Evolutionary conservation across 2,113 vertebrate species (phyloP), one percentile per base, ranked within the genome.

Genomic region (Phalacrocorax aristotelis): DNA sequence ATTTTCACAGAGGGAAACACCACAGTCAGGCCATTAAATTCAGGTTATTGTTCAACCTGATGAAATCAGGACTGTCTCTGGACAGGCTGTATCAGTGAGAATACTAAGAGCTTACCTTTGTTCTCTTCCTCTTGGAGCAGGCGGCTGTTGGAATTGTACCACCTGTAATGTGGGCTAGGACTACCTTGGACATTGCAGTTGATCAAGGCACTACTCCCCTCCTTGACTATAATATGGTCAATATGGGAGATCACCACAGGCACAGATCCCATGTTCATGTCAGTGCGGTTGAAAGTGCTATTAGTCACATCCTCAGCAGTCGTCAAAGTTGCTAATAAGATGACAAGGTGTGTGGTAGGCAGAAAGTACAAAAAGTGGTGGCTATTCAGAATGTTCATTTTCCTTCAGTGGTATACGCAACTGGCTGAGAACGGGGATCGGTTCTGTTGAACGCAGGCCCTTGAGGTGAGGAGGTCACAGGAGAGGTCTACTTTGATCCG

Each of bases 131-230:
- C 98, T 87, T 98, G 98, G 94, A 99, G 97, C 72, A 98, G 97
- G 68, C 36, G 96, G 58, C 99, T 99, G 2, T 99, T 98, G 55
- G 99, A 99, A 96, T 99, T 99, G 97, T 99, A 99, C 99, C 99
- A 99, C 75, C 98, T 98, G 90, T 99, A 98, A 7, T 54, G 98
- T 30, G 99, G 99, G 48, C 98, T 96, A 8, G 99, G 99, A 26
- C 98, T 97, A 83, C 99, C 99, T 23, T 98, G 98, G 94, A 99
- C 97, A 21, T 99, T 99, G 97, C 99, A 99, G 92, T 99, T 98
- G 34, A 99, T 99, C 98, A 99, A 97, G 90, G 98, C 99, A 90
- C 98, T 99, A 87, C 98, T 99, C 51, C 99, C 99, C 97, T 99
- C 99, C 60, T 98, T 99, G 96, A 98, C 99, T 61, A 99, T 99